phyloP scores from a whole-genome alignment of 2,888 invertebrate genomes.

The Acronicta leporina region DNA sequence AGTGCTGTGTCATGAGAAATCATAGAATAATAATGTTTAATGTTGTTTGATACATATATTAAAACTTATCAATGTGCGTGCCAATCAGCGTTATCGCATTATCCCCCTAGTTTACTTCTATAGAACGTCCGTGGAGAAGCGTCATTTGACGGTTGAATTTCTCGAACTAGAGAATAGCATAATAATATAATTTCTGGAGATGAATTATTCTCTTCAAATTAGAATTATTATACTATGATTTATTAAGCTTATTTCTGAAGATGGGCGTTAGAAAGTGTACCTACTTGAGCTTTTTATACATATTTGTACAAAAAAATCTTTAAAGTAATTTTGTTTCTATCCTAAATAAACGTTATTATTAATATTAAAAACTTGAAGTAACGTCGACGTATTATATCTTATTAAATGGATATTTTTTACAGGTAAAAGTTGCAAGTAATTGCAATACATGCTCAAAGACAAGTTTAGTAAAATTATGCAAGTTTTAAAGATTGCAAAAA shows the following conservation, averaged over 20 bases:
- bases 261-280: too few species aligned
- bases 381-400: neutral
- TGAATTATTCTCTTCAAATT: too few species aligned
- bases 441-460: constrained; percentile 13
- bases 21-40: neutral
- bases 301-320: too few species aligned
- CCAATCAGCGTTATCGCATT: neutral
- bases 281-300: too few species aligned
- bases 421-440: constrained; percentile 21
- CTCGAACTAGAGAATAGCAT: neutral
- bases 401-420: constrained; percentile 4
- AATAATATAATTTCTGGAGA: too few species aligned
- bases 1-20: neutral
- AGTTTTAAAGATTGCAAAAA: constrained; percentile 38
- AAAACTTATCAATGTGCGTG: neutral
- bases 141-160: neutral
- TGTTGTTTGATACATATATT: neutral
- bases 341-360: too few species aligned
- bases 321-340: too few species aligned
- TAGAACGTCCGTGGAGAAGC: neutral
- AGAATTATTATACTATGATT: too few species aligned
- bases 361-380: neutral
- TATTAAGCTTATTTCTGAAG: too few species aligned
- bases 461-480: constrained; percentile 40
- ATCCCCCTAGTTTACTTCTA: constrained; percentile 22